phyloP scores from a whole-genome alignment of 2,797 vertebrate genomes.

The Myoxocephalus aenaeus region DNA sequence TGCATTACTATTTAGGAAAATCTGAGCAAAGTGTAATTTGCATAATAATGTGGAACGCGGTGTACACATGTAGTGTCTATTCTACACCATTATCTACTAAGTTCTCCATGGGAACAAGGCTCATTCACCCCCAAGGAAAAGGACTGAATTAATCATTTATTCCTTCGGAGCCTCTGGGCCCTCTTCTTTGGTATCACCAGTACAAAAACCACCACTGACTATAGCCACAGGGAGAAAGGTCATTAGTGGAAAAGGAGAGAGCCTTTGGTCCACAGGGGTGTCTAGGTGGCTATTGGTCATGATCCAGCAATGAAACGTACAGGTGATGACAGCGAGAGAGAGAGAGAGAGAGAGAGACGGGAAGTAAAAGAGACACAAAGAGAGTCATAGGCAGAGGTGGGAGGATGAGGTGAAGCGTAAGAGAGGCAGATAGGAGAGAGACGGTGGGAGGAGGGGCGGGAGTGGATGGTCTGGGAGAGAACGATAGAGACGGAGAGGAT shows the following conservation, averaged over 20 bases:
- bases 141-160: conserved; percentile 68
- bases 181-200: conserved; percentile 35
- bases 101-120: conserved; percentile 17
- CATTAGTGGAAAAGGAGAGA: conserved; percentile 48
- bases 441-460: conserved; percentile 1
- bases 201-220: conserved; percentile 29
- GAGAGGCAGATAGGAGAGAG: conserved; percentile 30
- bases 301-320: conserved; percentile 53
- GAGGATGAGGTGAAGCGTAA: conserved; percentile 43
- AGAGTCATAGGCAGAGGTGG: conserved; percentile 25
- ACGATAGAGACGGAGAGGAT: conserved; percentile 36
- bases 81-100: conserved; percentile 33
- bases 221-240: conserved; percentile 52
- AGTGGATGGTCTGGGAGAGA: conserved; percentile 32
- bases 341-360: background rate
- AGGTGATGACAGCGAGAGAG: conserved; percentile 41
- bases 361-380: conserved; percentile 38
- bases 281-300: conserved; percentile 44
- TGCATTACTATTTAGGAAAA: too few relatives aligned
- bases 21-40: too few relatives aligned
- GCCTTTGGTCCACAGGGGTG: conserved; percentile 39
- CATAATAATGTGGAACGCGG: too few relatives aligned
- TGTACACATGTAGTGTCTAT: too few relatives aligned
- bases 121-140: conserved; percentile 38
- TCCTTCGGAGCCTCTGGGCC: conserved; percentile 26